A percentile compares a stretch with the other conserved stretches of the same genome.
Conservation (phyloP, 2,113 vertebrate species). For the Bagarius yarrelli region DNA sequence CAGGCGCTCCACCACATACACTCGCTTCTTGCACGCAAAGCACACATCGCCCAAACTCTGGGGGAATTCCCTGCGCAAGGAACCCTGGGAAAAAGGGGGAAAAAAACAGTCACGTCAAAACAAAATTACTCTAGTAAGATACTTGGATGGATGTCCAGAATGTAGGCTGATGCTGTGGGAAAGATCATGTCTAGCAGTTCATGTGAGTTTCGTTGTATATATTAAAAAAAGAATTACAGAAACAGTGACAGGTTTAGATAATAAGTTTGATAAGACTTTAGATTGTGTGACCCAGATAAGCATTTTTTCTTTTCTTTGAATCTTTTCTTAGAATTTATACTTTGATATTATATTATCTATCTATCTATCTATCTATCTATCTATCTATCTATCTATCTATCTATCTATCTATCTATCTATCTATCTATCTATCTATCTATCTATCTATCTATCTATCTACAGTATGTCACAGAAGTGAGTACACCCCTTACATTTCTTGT, state of each 20-base stretch:
- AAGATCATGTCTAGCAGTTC: not conserved
- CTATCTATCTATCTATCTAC: too few relatives aligned
- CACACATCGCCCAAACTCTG: constrained; percentile 82
- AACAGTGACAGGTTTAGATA: not conserved
- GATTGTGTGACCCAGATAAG: not conserved
- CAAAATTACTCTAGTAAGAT: not conserved
- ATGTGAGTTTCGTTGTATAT: not conserved
- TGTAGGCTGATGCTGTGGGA: not conserved
- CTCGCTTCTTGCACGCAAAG: constrained; percentile 85
- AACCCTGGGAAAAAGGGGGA: constrained; percentile 68
- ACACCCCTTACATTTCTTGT: too few relatives aligned
- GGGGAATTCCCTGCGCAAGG: constrained; percentile 74
- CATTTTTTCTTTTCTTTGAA: too few relatives aligned
- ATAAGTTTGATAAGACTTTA: not conserved
- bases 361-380: too few relatives aligned
- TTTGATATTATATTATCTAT: too few relatives aligned
- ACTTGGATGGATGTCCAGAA: not conserved
- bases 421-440: too few relatives aligned
- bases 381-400: too few relatives aligned
- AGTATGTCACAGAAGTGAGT: too few relatives aligned
- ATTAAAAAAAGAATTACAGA: not conserved
- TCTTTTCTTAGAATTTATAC: too few relatives aligned
- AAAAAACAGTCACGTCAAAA: not conserved
- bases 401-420: too few relatives aligned
- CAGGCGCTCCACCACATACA: constrained; percentile 90